A percentile compares a stretch with the other conserved stretches of the same genome.
Conservation (phyloP, 2,113 vertebrate genomes). For the Amazona guildingii region DNA sequence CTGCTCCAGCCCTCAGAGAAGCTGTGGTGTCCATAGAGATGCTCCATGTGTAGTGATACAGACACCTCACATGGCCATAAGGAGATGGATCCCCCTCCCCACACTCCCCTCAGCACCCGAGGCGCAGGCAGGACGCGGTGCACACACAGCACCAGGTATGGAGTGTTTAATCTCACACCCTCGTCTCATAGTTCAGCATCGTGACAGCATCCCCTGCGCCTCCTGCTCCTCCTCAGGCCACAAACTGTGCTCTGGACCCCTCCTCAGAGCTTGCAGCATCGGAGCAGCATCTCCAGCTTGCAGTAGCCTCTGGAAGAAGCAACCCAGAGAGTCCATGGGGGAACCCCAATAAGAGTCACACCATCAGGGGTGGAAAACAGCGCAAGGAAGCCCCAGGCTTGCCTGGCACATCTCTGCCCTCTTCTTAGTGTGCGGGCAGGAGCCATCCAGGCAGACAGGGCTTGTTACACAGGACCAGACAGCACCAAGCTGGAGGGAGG, state of each 20-base stretch:
- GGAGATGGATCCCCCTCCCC: neutral
- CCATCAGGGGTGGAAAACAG: neutral
- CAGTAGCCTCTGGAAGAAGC: neutral
- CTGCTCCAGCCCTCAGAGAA: neutral
- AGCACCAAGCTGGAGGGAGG: neutral
- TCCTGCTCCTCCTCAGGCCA: neutral
- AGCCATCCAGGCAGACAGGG: neutral
- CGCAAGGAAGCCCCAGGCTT: neutral
- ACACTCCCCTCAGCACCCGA: fast-evolving
- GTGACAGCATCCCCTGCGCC: fast-evolving
- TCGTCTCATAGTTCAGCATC: neutral
- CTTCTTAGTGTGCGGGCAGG: neutral
- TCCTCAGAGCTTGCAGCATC: neutral
- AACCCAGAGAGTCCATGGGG: neutral
- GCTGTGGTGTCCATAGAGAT: neutral
- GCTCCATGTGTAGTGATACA: fast-evolving
- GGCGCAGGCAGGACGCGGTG: neutral
- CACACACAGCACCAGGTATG: neutral
- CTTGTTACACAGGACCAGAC: neutral
- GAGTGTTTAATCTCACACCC: constrained; percentile 11
- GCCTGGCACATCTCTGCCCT: neutral
- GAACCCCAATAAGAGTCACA: neutral
- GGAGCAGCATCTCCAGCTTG: neutral
- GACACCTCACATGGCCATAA: fast-evolving
- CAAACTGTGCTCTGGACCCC: fast-evolving